These are phyloP conservation scores for Onychostoma macrolepis DNA, from an alignment of 2,113 vertebrate genomes.

Conservation along the genomic window DNA sequence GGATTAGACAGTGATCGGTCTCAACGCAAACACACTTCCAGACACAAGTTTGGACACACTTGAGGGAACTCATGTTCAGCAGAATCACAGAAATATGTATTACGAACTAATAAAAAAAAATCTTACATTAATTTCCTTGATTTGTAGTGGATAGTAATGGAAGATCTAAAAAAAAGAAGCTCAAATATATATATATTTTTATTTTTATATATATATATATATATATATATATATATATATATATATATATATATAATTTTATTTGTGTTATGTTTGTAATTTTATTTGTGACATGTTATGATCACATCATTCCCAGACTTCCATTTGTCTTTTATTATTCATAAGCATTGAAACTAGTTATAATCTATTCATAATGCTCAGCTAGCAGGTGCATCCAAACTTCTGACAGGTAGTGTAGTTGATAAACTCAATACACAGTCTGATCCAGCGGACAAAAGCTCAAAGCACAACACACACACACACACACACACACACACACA, in stretches of 20 bases:
- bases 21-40: background rate
- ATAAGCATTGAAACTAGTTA: background rate
- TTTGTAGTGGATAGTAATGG: background rate
- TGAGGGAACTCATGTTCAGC: background rate
- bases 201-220: no score
- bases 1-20: conserved; percentile 25
- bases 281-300: background rate
- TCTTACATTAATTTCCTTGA: background rate
- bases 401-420: background rate
- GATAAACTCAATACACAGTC: conserved; percentile 27
- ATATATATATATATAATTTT: no score
- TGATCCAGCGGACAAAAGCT: conserved; percentile 40
- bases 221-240: no score
- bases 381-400: background rate
- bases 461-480: conserved; percentile 45
- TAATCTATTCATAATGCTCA: background rate
- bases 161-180: background rate
- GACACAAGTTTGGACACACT: conserved; percentile 4
- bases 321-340: background rate
- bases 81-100: background rate
- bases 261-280: no score
- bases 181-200: no score
- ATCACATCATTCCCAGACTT: background rate
- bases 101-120: background rate
- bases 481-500: conserved; percentile 40